These are phyloP conservation scores for Leptopilina myrica DNA, from an alignment of 2,888 invertebrate species.

Conservation along the genomic window DNA sequence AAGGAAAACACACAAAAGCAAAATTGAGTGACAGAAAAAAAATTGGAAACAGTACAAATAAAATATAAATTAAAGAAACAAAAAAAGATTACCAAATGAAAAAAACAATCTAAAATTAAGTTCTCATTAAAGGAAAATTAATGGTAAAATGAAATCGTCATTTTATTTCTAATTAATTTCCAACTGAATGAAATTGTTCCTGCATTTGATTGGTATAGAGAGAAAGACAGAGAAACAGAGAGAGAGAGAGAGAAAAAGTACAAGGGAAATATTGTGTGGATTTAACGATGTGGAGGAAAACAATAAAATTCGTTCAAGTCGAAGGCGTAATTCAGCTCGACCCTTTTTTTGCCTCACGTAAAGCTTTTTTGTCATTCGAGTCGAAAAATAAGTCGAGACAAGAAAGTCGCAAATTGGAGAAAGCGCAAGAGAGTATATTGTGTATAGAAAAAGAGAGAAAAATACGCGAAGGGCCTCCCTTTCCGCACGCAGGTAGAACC, in stretches of 20 bases:
- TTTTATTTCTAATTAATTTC: constrained; percentile 14
- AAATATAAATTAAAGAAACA: too few species aligned
- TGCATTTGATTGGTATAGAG: constrained; percentile 53
- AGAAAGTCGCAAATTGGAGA: constrained; percentile 51
- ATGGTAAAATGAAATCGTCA: neutral
- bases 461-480: too few species aligned
- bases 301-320: constrained; percentile 47
- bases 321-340: constrained; percentile 50
- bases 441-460: too few species aligned
- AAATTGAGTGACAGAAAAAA: too few species aligned
- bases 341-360: constrained; percentile 43
- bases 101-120: neutral
- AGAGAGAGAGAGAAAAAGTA: constrained; percentile 45
- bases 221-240: constrained; percentile 49
- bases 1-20: too few species aligned
- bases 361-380: constrained; percentile 52
- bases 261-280: constrained; percentile 53
- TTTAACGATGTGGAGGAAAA: constrained; percentile 50
- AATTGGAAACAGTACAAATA: too few species aligned
- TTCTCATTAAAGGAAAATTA: neutral
- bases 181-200: constrained; percentile 5
- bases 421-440: constrained; percentile 13
- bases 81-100: too few species aligned
- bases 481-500: constrained; percentile 49
- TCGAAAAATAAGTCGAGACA: constrained; percentile 51